These are phyloP conservation scores for rat (Rattus norvegicus) DNA, from an alignment of 2,113 vertebrate species.

Conservation along the genomic window GRCr8 NC_086020.1:43242501-43243000, in stretches of 20 bases:
- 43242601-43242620: background rate
- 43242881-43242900: background rate
- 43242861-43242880: background rate
- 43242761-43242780: background rate
- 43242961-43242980: background rate
- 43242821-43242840: background rate
- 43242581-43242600: background rate
- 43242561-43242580: background rate
- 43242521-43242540: background rate
- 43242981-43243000: background rate
- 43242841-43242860: background rate
- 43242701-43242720: background rate
- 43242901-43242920: background rate
- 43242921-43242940: background rate
- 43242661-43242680: background rate
- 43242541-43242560: background rate
- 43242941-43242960: background rate
- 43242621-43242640: background rate
- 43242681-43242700: conserved; percentile 34
- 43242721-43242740: background rate
- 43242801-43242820: conserved; percentile 20
- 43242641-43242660: background rate
- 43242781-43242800: conserved; percentile 8
- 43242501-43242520: background rate
- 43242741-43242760: background rate